Evolutionary conservation across 2,113 vertebrate genomes (phyloP).

Genomic region (Sapayoa aenigma): DNA sequence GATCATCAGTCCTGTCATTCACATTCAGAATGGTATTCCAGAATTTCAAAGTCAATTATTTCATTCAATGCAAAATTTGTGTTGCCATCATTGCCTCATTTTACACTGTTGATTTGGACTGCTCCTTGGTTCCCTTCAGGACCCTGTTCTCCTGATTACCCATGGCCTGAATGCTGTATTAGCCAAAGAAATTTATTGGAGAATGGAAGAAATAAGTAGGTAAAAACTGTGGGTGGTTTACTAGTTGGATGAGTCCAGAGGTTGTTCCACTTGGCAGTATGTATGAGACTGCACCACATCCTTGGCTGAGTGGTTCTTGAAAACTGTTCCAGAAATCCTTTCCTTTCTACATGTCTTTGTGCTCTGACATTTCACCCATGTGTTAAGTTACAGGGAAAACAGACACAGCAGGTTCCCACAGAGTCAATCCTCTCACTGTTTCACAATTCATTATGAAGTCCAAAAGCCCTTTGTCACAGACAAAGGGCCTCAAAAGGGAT

Average conservation of each 20-base stretch:
- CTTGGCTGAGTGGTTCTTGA: not conserved
- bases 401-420: rapidly evolving
- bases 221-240: not conserved
- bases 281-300: rapidly evolving
- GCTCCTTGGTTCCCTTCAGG: not conserved
- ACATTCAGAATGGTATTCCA: not conserved
- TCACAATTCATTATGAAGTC: not conserved
- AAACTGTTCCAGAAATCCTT: not conserved
- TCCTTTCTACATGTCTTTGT: not conserved
- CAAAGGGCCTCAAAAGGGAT: not conserved
- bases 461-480: not conserved
- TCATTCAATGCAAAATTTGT: not conserved
- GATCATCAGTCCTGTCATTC: not conserved
- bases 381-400: not conserved
- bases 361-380: rapidly evolving
- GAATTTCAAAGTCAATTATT: not conserved
- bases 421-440: not conserved
- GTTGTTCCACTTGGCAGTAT: not conserved
- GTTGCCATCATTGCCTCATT: not conserved
- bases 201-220: not conserved
- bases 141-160: not conserved
- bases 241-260: not conserved
- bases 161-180: not conserved
- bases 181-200: rapidly evolving
- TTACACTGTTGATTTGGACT: not conserved